Evolutionary conservation across 35 echinoderm and acorn worm genomes (phyloP).

Genomic region (Strongylocentrotus purpuratus): DNA sequence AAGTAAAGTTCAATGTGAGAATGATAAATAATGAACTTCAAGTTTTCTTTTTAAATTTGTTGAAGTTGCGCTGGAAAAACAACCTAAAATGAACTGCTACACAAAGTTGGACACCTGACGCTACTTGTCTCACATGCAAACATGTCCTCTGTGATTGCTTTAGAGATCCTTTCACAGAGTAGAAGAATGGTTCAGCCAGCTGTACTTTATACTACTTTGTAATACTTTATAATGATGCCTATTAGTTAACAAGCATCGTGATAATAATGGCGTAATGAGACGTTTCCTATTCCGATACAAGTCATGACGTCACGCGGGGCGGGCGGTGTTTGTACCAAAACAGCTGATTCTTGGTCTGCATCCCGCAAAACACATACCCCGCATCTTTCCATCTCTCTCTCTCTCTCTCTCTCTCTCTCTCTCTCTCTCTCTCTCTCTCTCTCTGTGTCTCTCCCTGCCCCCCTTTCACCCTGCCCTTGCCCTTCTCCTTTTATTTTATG

Average conservation of each 20-base stretch:
- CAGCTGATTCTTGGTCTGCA: not conserved
- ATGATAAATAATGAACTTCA: not conserved
- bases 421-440: not conserved
- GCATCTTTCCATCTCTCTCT: not conserved
- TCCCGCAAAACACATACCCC: too few relatives aligned
- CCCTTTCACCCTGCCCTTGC: not conserved
- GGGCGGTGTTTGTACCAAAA: not conserved
- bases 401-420: not conserved
- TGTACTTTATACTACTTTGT: not conserved
- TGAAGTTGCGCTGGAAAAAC: not conserved
- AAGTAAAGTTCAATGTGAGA: not conserved
- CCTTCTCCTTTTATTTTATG: not conserved
- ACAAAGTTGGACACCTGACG: not conserved
- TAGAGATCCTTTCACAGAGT: not conserved
- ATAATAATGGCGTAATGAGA: not conserved
- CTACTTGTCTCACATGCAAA: not conserved
- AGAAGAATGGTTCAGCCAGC: not conserved
- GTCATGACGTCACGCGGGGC: not conserved
- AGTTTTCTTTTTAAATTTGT: not conserved
- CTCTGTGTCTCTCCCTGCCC: not conserved
- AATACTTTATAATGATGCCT: not conserved
- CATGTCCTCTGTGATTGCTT: not conserved
- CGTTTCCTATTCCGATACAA: not conserved
- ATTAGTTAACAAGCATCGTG: not conserved
- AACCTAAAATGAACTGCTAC: not conserved